These are phyloP conservation scores for Andrena praecox DNA, from an alignment of 2,888 invertebrate genomes.

Conservation along the genomic window DNA sequence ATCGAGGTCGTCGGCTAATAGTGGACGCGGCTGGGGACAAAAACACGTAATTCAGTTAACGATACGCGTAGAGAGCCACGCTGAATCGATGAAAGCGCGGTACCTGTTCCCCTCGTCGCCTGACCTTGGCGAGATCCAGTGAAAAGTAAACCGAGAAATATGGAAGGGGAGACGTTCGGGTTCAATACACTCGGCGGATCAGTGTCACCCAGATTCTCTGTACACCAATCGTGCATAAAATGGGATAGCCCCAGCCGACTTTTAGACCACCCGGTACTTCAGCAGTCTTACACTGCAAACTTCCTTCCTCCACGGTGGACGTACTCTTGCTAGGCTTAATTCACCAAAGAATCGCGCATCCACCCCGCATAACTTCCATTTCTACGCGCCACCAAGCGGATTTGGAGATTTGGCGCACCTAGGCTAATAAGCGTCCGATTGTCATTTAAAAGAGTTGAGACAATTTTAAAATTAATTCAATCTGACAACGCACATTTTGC, in stretches of 20 bases:
- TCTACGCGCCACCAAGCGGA: too few relatives aligned
- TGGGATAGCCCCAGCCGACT: not conserved
- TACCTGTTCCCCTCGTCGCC: constrained; percentile 30
- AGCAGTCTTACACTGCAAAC: too few relatives aligned
- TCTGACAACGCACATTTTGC: too few relatives aligned
- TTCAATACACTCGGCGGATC: constrained; percentile 51
- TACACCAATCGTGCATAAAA: constrained; percentile 17
- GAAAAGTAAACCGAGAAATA: constrained; percentile 60
- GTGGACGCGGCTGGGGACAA: constrained; percentile 1
- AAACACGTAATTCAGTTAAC: constrained; percentile 15
- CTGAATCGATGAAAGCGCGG: constrained; percentile 42
- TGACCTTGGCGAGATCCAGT: constrained; percentile 59
- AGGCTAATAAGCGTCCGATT: too few relatives aligned
- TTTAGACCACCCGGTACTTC: too few relatives aligned
- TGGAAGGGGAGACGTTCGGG: constrained; percentile 52
- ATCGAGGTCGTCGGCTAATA: not conserved
- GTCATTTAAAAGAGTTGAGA: too few relatives aligned
- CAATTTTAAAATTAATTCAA: too few relatives aligned
- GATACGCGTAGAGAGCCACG: constrained; percentile 5
- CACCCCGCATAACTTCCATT: too few relatives aligned
- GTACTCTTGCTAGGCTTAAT: too few relatives aligned
- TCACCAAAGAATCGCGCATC: too few relatives aligned
- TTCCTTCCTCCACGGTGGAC: too few relatives aligned
- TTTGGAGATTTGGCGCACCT: too few relatives aligned
- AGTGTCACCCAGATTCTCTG: constrained; percentile 52